phyloP scores from a whole-genome alignment of 2,797 vertebrate genomes.

The Galaxias olidus region DNA sequence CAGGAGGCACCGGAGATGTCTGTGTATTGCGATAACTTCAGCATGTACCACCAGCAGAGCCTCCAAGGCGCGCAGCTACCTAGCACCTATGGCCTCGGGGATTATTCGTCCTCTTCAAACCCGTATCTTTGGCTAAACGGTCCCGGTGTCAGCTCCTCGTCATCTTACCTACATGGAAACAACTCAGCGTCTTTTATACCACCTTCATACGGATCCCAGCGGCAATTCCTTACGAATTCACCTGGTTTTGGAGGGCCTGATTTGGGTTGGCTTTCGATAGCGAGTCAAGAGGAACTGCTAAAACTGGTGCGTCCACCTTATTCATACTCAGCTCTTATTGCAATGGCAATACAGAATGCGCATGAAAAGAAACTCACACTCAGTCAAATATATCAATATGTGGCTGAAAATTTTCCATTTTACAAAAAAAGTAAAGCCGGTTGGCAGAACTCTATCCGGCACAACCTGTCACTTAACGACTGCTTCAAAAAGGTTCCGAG shows the following conservation, averaged over 20 bases:
- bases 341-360: slow-evolving; percentile 97
- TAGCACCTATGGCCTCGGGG: slow-evolving; percentile 82
- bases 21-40: slow-evolving; percentile 91
- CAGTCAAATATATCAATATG: slow-evolving; percentile 96
- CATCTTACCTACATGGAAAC: slow-evolving; percentile 84
- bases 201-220: slow-evolving; percentile 79
- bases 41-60: slow-evolving; percentile 83
- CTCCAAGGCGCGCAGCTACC: slow-evolving; percentile 76
- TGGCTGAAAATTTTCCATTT: slow-evolving; percentile 96
- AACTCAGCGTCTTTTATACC: slow-evolving; percentile 78
- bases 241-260: slow-evolving; percentile 81
- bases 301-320: slow-evolving; percentile 96
- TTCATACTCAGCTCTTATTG: slow-evolving; percentile 97
- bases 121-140: slow-evolving; percentile 90
- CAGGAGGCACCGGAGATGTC: slow-evolving; percentile 87
- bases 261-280: slow-evolving; percentile 90
- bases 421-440: slow-evolving; percentile 97
- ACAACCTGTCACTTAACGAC: slow-evolving; percentile 94
- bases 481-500: slow-evolving; percentile 96
- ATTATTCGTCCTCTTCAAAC: slow-evolving; percentile 84
- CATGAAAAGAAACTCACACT: slow-evolving; percentile 93
- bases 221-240: slow-evolving; percentile 77
- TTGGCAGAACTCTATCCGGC: slow-evolving; percentile 96
- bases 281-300: slow-evolving; percentile 93
- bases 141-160: slow-evolving; percentile 77